phyloP scores from a whole-genome alignment of 2,888 invertebrate species.

The Rhamphomyia laevipes region DNA sequence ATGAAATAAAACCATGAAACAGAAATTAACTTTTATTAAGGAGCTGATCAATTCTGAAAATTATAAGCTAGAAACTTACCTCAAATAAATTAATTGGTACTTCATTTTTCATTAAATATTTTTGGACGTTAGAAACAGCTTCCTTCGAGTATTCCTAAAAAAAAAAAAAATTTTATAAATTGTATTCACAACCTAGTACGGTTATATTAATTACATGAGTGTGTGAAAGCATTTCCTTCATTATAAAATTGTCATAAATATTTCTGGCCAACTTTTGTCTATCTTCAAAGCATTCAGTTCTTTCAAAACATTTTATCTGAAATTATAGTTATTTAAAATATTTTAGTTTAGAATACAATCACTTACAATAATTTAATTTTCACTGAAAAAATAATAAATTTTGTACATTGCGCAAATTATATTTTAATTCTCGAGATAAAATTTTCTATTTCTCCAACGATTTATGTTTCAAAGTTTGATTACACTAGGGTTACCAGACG shows the following conservation, averaged over 20 bases:
- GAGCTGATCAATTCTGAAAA: too few species aligned
- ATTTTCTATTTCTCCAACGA: too few species aligned
- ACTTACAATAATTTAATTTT: too few species aligned
- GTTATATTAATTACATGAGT: conserved; percentile 93
- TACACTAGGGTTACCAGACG: too few species aligned
- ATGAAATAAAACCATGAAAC: conserved; percentile 3
- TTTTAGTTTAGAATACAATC: too few species aligned
- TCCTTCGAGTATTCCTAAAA: conserved; percentile 94
- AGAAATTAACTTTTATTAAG: conserved; percentile 3
- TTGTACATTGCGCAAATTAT: too few species aligned
- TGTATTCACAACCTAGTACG: not conserved
- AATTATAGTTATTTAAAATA: conserved; percentile 33
- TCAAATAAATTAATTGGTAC: conserved; percentile 96
- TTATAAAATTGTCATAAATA: conserved; percentile 99
- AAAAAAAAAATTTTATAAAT: conserved; percentile 21
- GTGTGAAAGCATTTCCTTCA: conserved; percentile 98
- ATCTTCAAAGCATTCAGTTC: conserved; percentile 94
- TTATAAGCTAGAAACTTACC: conserved; percentile 47
- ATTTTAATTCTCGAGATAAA: too few species aligned
- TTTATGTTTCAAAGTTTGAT: too few species aligned
- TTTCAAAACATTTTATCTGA: conserved; percentile 97
- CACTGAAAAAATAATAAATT: too few species aligned
- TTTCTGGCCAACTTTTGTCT: conserved; percentile 88
- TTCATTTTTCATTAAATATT: conserved; percentile 92
- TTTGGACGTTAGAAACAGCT: conserved; percentile 95